A percentile compares a stretch with the other conserved stretches of the same genome.
phyloP scores from a whole-genome alignment of 2,797 vertebrate genomes.

The Heterohyrax brucei region DNA sequence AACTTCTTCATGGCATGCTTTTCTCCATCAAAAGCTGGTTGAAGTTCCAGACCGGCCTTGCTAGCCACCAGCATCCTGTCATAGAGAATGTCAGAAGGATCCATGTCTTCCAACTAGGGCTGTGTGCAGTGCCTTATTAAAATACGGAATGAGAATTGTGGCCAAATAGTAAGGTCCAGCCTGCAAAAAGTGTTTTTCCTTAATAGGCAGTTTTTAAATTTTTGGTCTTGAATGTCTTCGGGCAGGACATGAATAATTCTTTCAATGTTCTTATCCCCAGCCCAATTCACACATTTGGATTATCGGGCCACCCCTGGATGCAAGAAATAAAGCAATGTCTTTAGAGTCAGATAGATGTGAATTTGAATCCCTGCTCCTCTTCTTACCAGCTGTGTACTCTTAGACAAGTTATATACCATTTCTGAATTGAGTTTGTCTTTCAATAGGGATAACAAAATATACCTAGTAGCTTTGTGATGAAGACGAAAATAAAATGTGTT shows the following conservation, averaged over 20 bases:
- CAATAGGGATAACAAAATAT: not conserved
- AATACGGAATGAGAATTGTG: not conserved
- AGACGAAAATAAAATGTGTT: not conserved
- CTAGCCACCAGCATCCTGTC: not conserved
- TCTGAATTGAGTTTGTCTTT: constrained; percentile 25
- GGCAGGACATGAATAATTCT: not conserved
- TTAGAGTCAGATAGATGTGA: not conserved
- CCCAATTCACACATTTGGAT: not conserved
- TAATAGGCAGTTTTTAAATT: too few species aligned
- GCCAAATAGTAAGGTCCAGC: not conserved
- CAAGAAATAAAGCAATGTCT: constrained; percentile 26
- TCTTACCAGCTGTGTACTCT: constrained; percentile 13
- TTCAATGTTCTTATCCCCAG: not conserved
- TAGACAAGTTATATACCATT: not conserved
- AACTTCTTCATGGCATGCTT: not conserved
- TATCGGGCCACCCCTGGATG: not conserved
- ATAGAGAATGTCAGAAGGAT: constrained; percentile 17
- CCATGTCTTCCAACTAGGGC: not conserved
- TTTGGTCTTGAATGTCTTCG: too few species aligned
- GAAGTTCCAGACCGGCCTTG: not conserved
- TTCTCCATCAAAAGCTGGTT: not conserved
- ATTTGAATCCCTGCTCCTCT: not conserved
- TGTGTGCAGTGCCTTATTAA: not conserved
- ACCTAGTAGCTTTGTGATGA: not conserved
- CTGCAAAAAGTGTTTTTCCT: too few species aligned